phyloP scores from a whole-genome alignment of 2,797 vertebrate species.

The Heteromormyrus szaboi region DNA sequence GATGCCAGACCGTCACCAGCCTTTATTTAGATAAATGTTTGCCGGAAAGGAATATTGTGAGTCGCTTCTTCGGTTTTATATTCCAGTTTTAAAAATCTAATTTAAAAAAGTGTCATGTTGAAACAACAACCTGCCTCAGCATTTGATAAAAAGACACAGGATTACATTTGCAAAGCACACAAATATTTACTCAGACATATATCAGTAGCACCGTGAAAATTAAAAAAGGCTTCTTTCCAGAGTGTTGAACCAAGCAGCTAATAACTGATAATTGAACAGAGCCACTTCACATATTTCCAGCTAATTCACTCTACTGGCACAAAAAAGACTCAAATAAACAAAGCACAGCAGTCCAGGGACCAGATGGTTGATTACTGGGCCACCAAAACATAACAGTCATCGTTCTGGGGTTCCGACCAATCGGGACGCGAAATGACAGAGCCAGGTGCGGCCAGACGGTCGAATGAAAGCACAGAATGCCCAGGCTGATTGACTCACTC shows the following conservation, averaged over 20 bases:
- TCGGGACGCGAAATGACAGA: background rate
- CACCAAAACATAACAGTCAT: slow-evolving; percentile 5
- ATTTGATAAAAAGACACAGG: background rate
- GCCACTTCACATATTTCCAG: background rate
- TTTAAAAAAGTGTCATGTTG: background rate
- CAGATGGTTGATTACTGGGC: slow-evolving; percentile 13
- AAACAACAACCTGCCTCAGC: background rate
- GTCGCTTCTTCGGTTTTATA: background rate
- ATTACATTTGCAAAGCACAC: background rate
- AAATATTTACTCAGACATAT: background rate
- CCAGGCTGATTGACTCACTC: background rate
- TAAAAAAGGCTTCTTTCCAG: background rate
- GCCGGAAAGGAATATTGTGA: background rate
- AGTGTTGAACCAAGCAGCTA: background rate
- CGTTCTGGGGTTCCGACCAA: background rate
- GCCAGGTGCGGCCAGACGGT: background rate
- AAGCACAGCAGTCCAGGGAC: background rate
- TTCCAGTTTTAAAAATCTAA: background rate
- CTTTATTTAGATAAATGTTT: background rate
- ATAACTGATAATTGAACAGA: background rate
- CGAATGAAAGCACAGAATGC: background rate
- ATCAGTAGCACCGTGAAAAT: background rate
- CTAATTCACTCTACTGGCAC: background rate
- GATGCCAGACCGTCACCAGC: background rate
- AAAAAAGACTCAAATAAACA: background rate